Evolutionary conservation across 2,797 vertebrate species (phyloP), one percentile per base, ranked within the genome.

Genomic region (Mustela erminea): DNA sequence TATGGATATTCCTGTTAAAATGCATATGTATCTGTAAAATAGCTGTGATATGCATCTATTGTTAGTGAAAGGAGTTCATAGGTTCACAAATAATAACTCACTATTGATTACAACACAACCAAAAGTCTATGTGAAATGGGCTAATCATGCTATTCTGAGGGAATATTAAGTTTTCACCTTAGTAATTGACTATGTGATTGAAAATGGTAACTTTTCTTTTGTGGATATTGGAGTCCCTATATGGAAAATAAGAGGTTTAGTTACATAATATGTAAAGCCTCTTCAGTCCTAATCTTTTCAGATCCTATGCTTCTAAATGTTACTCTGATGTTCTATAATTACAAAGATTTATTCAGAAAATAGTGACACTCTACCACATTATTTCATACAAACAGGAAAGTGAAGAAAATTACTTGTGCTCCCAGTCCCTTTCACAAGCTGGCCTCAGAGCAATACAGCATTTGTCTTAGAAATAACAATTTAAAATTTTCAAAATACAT

Each of bases 1-100:
- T 99, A 98, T 99, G 99, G 99, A 98, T 99, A 98, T 98, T 99
- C 98, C 99, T 99, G 98, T 99, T 99, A 99, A 99, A 98, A 99
- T 98, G 98, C 98, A 97, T 98, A 98, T 99, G 99, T 97, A 96
- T 98, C 95, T 98, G 97, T 98, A 98, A 98, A 97, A 97, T 96
- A 87, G 89, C 60, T 95, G 84, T 56, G 95, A 41, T 96, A 93
- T 97, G 84, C 43, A 91, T 96, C 97, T 96, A 96, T 93, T 96
- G 83, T 97, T 98, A 96, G 97, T n/a, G 93, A 98, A 98, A 98
- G 94, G 93, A 97, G 80, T 97, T 95, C 93, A 96, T 95, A 70
- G 62, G 91, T 93, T 93, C 93, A 96, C 64, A 96, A 98, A 97
- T 98, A 98, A 98, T 97, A 98, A 95, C 96, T 97, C 85, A 32